phyloP scores from a whole-genome alignment of 1,140 invertebrate species.

The Neodiprion fabricii region DNA sequence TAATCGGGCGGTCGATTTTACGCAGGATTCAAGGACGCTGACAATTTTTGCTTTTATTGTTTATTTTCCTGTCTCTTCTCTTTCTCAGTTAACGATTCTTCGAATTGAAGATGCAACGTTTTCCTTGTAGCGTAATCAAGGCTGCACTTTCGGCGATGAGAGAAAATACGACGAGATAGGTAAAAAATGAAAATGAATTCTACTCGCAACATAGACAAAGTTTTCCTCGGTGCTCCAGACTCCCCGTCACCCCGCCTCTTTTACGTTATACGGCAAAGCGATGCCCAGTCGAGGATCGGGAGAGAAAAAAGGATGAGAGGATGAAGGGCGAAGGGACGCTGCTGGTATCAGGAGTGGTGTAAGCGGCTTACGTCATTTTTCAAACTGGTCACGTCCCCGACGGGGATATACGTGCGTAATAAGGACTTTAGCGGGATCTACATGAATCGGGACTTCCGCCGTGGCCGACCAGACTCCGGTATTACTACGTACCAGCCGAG shows the following conservation, averaged over 20 bases:
- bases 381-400: background rate
- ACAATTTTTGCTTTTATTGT: too few species aligned
- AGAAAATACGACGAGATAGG: too few species aligned
- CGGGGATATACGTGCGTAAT: background rate
- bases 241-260: too few species aligned
- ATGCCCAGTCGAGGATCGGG: too few species aligned
- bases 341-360: background rate
- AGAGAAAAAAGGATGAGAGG: background rate
- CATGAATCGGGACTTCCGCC: background rate
- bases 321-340: background rate
- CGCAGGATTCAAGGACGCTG: background rate
- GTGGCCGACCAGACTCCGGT: background rate
- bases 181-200: background rate
- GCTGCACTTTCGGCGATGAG: too few species aligned
- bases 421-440: constrained; percentile 4
- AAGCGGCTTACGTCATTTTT: constrained; percentile 7
- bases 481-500: too few species aligned
- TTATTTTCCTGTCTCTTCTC: too few species aligned
- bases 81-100: too few species aligned
- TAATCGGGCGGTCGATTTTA: background rate
- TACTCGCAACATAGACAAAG: background rate
- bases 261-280: background rate
- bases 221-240: too few species aligned
- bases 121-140: too few species aligned
- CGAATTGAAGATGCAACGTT: too few species aligned